Conservation (phyloP, 2,888 invertebrate species). For the Ariolimax columbianus region DNA sequence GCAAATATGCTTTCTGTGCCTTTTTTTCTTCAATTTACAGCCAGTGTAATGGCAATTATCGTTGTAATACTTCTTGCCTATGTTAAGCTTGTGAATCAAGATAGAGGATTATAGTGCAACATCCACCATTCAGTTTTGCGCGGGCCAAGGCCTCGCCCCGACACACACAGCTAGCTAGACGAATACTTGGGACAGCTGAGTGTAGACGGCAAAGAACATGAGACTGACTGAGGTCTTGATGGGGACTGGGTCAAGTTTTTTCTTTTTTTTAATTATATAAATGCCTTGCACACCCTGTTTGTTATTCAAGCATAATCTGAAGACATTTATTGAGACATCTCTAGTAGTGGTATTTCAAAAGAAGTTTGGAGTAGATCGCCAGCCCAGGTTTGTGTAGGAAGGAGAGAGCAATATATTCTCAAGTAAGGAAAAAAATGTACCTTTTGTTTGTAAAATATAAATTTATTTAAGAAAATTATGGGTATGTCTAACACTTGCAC, state of each 20-base stretch:
- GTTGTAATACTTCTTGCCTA: not conserved
- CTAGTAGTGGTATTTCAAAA: not conserved
- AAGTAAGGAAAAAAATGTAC: constrained; percentile 12
- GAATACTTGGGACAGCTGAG: not conserved
- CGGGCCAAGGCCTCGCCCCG: constrained; percentile 42
- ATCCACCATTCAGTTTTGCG: constrained; percentile 27
- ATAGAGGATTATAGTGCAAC: not conserved
- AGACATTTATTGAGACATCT: not conserved
- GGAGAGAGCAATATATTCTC: not conserved
- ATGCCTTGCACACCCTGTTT: too few relatives aligned
- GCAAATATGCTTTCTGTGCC: not conserved
- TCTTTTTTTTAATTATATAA: not conserved
- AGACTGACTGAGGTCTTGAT: constrained; percentile 16
- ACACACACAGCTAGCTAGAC: not conserved
- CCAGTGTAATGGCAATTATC: not conserved
- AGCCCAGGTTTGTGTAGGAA: constrained; percentile 10
- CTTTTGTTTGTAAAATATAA: too few relatives aligned
- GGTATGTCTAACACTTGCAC: too few relatives aligned
- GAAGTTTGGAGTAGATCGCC: not conserved
- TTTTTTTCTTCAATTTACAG: not conserved
- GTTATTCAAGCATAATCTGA: too few relatives aligned
- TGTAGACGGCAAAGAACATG: constrained; percentile 22
- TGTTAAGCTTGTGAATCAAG: not conserved
- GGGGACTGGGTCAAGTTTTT: constrained; percentile 10
- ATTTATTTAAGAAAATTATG: too few relatives aligned